Conservation (phyloP, 2,113 vertebrate genomes). For the Chionodraco myersi region DNA sequence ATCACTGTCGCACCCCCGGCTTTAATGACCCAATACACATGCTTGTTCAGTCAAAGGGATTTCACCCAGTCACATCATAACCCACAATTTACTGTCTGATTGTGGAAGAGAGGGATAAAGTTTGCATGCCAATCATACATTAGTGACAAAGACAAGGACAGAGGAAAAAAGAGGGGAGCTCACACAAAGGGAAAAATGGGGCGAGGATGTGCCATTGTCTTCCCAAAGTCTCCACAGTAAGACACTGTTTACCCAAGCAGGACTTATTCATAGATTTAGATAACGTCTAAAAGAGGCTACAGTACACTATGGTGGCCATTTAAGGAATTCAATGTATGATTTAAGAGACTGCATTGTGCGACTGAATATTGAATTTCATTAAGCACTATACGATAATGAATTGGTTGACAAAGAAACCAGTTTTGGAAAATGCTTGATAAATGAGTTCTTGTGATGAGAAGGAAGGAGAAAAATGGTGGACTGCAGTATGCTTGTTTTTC, state of each 20-base stretch:
- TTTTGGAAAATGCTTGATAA: not conserved
- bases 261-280: not conserved
- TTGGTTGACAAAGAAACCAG: not conserved
- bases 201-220: not conserved
- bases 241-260: not conserved
- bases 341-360: not conserved
- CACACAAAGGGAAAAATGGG: not conserved
- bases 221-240: not conserved
- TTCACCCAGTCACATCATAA: conserved; percentile 53
- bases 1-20: conserved; percentile 48
- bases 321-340: not conserved
- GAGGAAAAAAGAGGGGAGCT: not conserved
- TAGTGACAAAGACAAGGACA: conserved; percentile 29
- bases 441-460: not conserved
- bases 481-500: conserved; percentile 1
- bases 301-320: not conserved
- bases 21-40: conserved; percentile 56
- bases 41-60: conserved; percentile 57
- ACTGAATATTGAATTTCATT: not conserved
- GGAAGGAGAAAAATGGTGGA: not conserved
- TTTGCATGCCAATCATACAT: conserved; percentile 29
- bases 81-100: conserved; percentile 46
- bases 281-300: not conserved
- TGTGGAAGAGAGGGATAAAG: conserved; percentile 23
- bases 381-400: not conserved